Percentiles rank a stretch among this genome's conserved stretches.
Evolutionary conservation across 2,797 vertebrate species (phyloP).

Genomic region (Phoeniculus purpureus): DNA sequence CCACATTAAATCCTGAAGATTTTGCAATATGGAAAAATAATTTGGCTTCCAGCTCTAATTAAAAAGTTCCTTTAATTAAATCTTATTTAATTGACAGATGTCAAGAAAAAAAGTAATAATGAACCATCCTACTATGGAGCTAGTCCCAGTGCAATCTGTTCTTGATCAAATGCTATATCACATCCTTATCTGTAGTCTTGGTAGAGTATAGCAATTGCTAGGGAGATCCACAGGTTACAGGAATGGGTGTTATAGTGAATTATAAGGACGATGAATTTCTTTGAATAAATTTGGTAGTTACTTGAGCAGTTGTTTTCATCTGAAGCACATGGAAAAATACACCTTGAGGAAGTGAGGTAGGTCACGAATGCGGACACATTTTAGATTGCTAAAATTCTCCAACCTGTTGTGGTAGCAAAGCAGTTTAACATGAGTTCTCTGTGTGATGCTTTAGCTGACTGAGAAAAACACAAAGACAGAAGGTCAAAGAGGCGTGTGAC

Average conservation of each 20-base stretch:
- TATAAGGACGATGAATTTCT: background rate
- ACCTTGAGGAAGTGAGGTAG: background rate
- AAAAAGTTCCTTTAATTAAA: slow-evolving; percentile 50
- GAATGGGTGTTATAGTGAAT: slow-evolving; percentile 2
- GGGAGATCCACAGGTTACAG: background rate
- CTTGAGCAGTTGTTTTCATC: background rate
- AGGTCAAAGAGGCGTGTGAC: background rate
- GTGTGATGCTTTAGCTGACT: background rate
- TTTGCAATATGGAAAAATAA: slow-evolving; percentile 4
- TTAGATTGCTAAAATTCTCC: background rate
- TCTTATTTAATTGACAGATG: slow-evolving; percentile 41
- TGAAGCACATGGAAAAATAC: background rate
- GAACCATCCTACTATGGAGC: slow-evolving; percentile 25
- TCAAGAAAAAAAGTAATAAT: slow-evolving; percentile 11
- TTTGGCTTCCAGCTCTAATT: slow-evolving; percentile 37
- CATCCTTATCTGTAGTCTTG: background rate
- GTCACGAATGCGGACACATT: background rate
- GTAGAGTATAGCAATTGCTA: background rate
- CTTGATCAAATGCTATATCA: slow-evolving; percentile 51
- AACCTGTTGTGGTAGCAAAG: background rate
- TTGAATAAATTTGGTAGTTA: background rate
- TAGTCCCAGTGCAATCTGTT: slow-evolving; percentile 51
- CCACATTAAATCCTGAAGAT: background rate
- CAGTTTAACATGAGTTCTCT: background rate
- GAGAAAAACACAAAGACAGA: background rate